A percentile compares a stretch with the other conserved stretches of the same genome.
Evolutionary conservation across 2,888 invertebrate genomes (phyloP).

Genomic region (Parelbella ahira): DNA sequence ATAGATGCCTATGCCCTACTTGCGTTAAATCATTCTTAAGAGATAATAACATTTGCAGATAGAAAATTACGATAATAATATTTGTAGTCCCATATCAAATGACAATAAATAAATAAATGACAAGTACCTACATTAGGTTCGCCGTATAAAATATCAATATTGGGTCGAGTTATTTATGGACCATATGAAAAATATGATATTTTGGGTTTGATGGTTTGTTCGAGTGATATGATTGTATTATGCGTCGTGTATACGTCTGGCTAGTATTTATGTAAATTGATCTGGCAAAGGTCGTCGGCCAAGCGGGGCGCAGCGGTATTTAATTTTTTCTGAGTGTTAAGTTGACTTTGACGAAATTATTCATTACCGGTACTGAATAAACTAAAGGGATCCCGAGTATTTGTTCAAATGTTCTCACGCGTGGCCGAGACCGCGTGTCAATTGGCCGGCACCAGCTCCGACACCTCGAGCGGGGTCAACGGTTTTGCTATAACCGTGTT

Average conservation of each 20-base stretch:
- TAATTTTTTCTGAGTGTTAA: conserved; percentile 60
- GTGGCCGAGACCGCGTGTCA: conserved; percentile 61
- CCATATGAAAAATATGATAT: conserved; percentile 37
- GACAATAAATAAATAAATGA: too few species aligned
- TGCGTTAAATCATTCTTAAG: too few species aligned
- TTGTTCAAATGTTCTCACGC: conserved; percentile 78
- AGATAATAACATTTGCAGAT: conserved; percentile 21
- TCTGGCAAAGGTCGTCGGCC: conserved; percentile 51
- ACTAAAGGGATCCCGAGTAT: conserved; percentile 50
- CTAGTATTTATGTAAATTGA: conserved; percentile 58
- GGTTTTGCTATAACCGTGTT: conserved; percentile 62
- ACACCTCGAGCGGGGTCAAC: conserved; percentile 70
- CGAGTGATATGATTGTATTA: conserved; percentile 22
- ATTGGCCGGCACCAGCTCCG: conserved; percentile 65
- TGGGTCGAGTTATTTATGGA: conserved; percentile 28
- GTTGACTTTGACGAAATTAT: conserved; percentile 73
- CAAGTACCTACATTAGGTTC: conserved; percentile 24
- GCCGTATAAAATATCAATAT: conserved; percentile 28
- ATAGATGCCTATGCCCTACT: too few species aligned
- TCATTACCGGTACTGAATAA: conserved; percentile 73
- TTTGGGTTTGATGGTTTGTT: conserved; percentile 19
- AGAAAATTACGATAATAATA: conserved; percentile 22
- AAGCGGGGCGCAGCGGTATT: conserved; percentile 49
- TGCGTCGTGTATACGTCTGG: conserved; percentile 30
- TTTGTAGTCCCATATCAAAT: conserved; percentile 27